Conservation (phyloP, 2,888 invertebrate species). For the Leucoma salicis region DNA sequence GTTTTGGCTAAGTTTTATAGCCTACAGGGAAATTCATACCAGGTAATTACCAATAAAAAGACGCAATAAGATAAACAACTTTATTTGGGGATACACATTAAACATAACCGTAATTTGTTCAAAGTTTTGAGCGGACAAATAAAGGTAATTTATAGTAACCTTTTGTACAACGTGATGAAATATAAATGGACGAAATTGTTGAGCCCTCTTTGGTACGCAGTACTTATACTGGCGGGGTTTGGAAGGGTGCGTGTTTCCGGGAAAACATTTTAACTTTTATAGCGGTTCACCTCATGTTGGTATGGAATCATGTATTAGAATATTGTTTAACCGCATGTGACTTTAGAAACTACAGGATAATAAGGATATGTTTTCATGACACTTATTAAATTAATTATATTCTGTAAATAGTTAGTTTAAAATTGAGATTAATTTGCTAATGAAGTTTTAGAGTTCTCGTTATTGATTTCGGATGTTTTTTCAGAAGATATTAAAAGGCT, state of each 20-base stretch:
- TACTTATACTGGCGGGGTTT: constrained; percentile 36
- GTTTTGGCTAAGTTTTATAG: too few species aligned
- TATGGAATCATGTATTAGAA: constrained; percentile 13
- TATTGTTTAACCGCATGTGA: background rate
- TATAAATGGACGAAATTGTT: constrained; percentile 52
- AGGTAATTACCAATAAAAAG: background rate
- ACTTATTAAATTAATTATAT: too few species aligned
- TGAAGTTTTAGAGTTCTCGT: too few species aligned
- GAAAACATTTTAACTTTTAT: constrained; percentile 44
- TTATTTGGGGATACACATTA: constrained; percentile 21
- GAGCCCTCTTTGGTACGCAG: constrained; percentile 41
- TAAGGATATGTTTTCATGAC: too few species aligned
- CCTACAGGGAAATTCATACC: too few species aligned
- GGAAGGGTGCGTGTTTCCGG: constrained; percentile 48
- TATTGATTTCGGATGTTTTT: too few species aligned
- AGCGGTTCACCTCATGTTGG: constrained; percentile 39
- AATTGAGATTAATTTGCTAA: too few species aligned
- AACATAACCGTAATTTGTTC: constrained; percentile 35
- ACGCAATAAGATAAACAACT: constrained; percentile 6
- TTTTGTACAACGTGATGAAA: constrained; percentile 39
- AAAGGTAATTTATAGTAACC: constrained; percentile 38
- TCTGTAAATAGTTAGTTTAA: too few species aligned
- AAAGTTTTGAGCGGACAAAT: constrained; percentile 38
- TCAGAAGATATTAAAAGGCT: too few species aligned
- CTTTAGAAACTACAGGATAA: too few species aligned